Evolutionary conservation across 1,140 invertebrate species (phyloP).

Genomic region (Cotesia typhae): DNA sequence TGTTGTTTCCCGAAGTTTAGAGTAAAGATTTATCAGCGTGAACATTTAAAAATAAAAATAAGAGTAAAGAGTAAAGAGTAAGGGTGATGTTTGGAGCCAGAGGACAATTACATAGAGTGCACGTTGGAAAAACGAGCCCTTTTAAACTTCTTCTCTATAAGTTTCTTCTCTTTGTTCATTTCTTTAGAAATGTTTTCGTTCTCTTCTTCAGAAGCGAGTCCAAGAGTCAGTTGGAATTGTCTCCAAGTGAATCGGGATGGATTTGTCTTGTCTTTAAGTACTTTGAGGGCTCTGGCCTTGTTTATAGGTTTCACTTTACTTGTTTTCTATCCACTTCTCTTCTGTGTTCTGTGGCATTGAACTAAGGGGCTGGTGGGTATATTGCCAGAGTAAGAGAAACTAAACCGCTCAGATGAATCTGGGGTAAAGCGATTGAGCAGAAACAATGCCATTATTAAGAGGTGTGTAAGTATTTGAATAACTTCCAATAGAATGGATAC

Average conservation of each 20-base stretch:
- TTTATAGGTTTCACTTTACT: slow-evolving; percentile 8
- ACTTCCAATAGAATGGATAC: too few relatives aligned
- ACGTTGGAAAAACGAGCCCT: slow-evolving; percentile 23
- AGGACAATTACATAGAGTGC: slow-evolving; percentile 43
- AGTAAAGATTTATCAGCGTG: background rate
- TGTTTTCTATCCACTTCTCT: background rate
- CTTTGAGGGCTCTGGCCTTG: slow-evolving; percentile 13
- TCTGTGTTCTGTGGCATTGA: background rate
- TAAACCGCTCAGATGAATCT: background rate
- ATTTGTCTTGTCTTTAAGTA: slow-evolving; percentile 20
- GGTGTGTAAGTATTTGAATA: background rate
- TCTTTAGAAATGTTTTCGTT: background rate
- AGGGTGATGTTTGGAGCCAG: slow-evolving; percentile 23
- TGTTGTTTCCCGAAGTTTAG: background rate
- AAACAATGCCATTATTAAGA: slow-evolving; percentile 21
- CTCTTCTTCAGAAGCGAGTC: background rate
- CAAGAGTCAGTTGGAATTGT: slow-evolving; percentile 15
- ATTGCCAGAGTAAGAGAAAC: slow-evolving; percentile 5
- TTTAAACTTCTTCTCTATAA: slow-evolving; percentile 12
- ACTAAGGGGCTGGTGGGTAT: slow-evolving; percentile 5
- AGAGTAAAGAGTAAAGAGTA: slow-evolving; percentile 16
- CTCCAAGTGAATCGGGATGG: slow-evolving; percentile 28
- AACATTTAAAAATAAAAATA: background rate
- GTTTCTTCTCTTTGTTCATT: slow-evolving; percentile 22
- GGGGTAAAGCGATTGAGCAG: slow-evolving; percentile 11